phyloP scores from a whole-genome alignment of 2,888 invertebrate species.

The Drosophila monieri region DNA sequence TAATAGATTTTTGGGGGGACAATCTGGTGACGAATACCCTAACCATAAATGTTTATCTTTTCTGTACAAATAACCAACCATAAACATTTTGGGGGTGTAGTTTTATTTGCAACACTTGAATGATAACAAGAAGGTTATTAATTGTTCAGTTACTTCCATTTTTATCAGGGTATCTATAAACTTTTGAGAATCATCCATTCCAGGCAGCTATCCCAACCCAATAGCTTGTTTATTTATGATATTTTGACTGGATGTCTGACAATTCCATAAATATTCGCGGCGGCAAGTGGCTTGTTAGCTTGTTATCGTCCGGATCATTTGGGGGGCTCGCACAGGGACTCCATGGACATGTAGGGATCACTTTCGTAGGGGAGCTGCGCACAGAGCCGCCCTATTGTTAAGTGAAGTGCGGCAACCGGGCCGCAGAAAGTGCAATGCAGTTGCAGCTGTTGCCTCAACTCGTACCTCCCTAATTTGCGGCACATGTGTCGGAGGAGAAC shows the following conservation, averaged over 20 bases:
- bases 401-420: slow-evolving; percentile 65
- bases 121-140: not conserved
- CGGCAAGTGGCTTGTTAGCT: slow-evolving; percentile 51
- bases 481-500: slow-evolving; percentile 53
- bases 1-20: slow-evolving; percentile 40
- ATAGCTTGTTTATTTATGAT: slow-evolving; percentile 49
- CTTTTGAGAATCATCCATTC: not conserved
- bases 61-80: not conserved
- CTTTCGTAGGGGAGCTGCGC: slow-evolving; percentile 8
- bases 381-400: slow-evolving; percentile 71
- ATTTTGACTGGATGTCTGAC: slow-evolving; percentile 50
- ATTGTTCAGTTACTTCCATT: not conserved
- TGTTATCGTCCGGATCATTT: slow-evolving; percentile 30
- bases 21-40: slow-evolving; percentile 4
- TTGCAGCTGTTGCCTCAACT: slow-evolving; percentile 14
- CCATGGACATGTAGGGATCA: slow-evolving; percentile 1
- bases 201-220: slow-evolving; percentile 1
- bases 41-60: slow-evolving; percentile 2
- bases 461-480: slow-evolving; percentile 48
- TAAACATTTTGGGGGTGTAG: not conserved
- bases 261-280: slow-evolving; percentile 35
- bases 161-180: slow-evolving; percentile 9
- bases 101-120: not conserved
- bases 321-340: slow-evolving; percentile 23
- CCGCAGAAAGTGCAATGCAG: slow-evolving; percentile 44